phyloP scores from a whole-genome alignment of 1,140 invertebrate genomes.

The Formica selysi region DNA sequence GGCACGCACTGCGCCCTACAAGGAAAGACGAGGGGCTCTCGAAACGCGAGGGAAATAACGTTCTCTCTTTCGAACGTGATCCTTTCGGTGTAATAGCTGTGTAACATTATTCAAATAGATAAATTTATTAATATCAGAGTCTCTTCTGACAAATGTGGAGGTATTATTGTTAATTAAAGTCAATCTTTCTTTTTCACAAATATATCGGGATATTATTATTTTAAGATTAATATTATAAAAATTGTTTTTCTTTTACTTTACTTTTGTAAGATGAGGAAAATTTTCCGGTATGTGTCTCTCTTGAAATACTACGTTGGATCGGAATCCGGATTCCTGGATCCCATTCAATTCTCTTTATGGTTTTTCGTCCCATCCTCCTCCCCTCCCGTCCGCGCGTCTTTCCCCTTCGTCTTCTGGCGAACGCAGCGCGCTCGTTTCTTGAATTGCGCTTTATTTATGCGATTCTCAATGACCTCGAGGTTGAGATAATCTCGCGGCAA shows the following conservation, averaged over 20 bases:
- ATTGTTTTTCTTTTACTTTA: no score
- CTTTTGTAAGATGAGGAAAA: background rate
- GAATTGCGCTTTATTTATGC: slow-evolving; percentile 52
- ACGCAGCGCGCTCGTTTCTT: slow-evolving; percentile 31
- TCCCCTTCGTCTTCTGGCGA: background rate
- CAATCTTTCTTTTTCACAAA: background rate
- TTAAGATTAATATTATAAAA: no score
- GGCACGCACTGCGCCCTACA: background rate
- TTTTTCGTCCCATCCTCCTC: no score
- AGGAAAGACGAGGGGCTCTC: background rate
- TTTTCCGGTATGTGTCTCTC: background rate
- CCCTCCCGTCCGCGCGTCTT: background rate
- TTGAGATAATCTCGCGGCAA: slow-evolving; percentile 49
- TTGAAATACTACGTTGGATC: background rate
- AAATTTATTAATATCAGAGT: background rate
- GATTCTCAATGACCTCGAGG: slow-evolving; percentile 32
- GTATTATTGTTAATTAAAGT: no score
- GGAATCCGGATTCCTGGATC: slow-evolving; percentile 19
- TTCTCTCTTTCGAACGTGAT: background rate
- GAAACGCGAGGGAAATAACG: background rate
- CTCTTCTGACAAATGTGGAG: no score
- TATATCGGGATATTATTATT: background rate
- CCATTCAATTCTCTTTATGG: slow-evolving; percentile 2
- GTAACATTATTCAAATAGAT: background rate
- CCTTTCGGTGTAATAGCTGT: background rate